Percentiles rank a stretch among this genome's conserved stretches.
phyloP scores from a whole-genome alignment of 2,888 invertebrate species.

The Nematopogon swammerdamellus region DNA sequence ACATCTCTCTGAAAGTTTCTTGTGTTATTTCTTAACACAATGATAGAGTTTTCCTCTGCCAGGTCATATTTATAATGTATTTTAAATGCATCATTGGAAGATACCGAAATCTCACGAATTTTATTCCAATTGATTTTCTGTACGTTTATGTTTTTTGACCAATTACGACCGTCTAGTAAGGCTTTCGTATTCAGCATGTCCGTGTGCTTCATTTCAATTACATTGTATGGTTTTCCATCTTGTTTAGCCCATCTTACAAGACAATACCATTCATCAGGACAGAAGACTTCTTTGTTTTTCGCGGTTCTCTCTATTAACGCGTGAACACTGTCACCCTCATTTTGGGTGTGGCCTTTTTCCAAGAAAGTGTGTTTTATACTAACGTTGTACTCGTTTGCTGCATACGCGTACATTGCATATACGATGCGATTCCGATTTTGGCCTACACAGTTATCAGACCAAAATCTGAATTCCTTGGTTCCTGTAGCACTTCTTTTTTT shows the following conservation, averaged over 20 bases:
- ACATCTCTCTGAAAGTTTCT: too few species aligned
- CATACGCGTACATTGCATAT: slow-evolving; percentile 14
- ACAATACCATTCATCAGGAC: slow-evolving; percentile 6
- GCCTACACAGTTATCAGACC: slow-evolving; percentile 17
- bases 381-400: slow-evolving; percentile 12
- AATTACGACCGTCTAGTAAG: background rate
- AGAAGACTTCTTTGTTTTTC: slow-evolving; percentile 4
- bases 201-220: slow-evolving; percentile 1
- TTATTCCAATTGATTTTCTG: slow-evolving; percentile 1
- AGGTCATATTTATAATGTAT: too few species aligned
- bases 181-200: background rate
- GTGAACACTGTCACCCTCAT: slow-evolving; percentile 17
- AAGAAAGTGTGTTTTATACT: slow-evolving; percentile 16
- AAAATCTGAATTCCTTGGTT: slow-evolving; percentile 15
- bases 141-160: slow-evolving; percentile 1
- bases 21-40: too few species aligned
- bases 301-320: slow-evolving; percentile 12
- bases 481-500: slow-evolving; percentile 4
- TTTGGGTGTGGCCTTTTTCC: slow-evolving; percentile 16
- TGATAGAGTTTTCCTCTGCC: too few species aligned
- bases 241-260: background rate
- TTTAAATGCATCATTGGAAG: too few species aligned
- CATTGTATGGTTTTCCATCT: slow-evolving; percentile 2
- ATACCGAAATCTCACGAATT: too few species aligned
- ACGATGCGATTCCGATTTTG: slow-evolving; percentile 17